Percentiles rank a stretch among this genome's conserved stretches.
Conservation (phyloP, 2,888 invertebrate genomes). For the Therioaphis trifolii region DNA sequence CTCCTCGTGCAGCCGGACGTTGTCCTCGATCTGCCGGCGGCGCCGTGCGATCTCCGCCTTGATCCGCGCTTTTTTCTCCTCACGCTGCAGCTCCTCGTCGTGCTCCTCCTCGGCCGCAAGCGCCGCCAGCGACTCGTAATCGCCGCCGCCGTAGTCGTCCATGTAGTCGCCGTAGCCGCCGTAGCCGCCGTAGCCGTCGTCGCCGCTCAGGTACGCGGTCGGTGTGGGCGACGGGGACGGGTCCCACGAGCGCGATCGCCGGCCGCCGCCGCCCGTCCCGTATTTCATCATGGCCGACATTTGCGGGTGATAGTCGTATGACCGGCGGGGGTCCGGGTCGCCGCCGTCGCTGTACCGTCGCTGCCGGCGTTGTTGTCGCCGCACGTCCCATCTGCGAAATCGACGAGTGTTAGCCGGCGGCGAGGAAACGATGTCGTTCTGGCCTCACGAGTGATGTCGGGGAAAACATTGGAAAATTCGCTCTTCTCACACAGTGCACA, state of each 20-base stretch:
- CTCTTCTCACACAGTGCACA: background rate
- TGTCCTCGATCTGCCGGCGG: conserved; percentile 73
- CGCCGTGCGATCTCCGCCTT: conserved; percentile 75
- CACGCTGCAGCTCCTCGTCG: conserved; percentile 72
- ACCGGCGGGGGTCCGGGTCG: conserved; percentile 63
- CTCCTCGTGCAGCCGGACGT: conserved; percentile 72
- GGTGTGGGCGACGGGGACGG: conserved; percentile 70
- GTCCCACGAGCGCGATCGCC: conserved; percentile 71
- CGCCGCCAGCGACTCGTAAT: conserved; percentile 69
- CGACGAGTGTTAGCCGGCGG: too few species aligned
- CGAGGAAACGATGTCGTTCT: too few species aligned
- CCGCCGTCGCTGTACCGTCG: conserved; percentile 67
- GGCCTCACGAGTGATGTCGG: too few species aligned
- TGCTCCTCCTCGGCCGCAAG: conserved; percentile 70
- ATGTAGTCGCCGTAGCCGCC: conserved; percentile 25
- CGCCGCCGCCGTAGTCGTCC: conserved; percentile 37
- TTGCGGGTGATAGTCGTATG: conserved; percentile 14
- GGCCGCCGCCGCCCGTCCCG: conserved; percentile 65
- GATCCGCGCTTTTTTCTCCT: conserved; percentile 73
- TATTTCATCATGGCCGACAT: conserved; percentile 64
- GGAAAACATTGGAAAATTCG: too few species aligned
- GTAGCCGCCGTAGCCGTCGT: conserved; percentile 39
- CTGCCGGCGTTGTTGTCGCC: conserved; percentile 67
- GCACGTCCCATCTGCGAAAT: conserved; percentile 67
- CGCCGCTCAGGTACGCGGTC: conserved; percentile 16